phyloP scores from a whole-genome alignment of 1,140 invertebrate genomes.

The Delia radicum region DNA sequence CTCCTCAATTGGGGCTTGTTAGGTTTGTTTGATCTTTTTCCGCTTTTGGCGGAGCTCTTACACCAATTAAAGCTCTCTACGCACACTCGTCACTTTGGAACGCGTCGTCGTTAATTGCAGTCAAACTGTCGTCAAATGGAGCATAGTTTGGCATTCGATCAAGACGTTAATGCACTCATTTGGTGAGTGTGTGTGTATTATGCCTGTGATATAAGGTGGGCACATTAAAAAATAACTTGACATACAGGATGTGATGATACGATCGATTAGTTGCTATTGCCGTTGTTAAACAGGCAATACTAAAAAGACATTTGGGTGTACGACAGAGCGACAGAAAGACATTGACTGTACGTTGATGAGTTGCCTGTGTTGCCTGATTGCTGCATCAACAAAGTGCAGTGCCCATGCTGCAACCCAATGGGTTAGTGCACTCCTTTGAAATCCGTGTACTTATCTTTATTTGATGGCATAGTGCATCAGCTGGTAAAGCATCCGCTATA shows the following conservation, averaged over 20 bases:
- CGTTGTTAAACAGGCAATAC: background rate
- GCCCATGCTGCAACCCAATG: background rate
- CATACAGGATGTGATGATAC: constrained; percentile 18
- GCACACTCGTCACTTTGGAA: constrained; percentile 13
- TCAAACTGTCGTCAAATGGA: constrained; percentile 23
- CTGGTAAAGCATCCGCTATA: background rate
- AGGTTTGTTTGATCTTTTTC: constrained; percentile 3
- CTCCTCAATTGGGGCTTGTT: background rate
- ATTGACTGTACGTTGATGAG: background rate
- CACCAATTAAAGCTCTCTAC: constrained; percentile 15
- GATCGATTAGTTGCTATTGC: background rate
- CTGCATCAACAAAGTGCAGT: background rate
- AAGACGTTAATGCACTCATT: constrained; percentile 19
- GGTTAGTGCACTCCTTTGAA: background rate
- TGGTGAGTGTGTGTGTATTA: background rate
- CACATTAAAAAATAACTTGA: constrained; percentile 23
- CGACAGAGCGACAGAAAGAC: background rate
- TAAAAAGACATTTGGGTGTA: background rate
- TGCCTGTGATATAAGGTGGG: constrained; percentile 5
- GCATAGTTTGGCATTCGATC: constrained; percentile 14
- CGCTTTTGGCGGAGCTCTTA: constrained; percentile 4
- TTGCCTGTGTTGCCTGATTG: background rate
- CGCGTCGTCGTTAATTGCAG: constrained; percentile 22
- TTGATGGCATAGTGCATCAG: background rate
- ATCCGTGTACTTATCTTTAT: background rate